Base-by-base conservation (phyloP, 2,888 invertebrate species). In the Stegophylla sp. region DNA sequence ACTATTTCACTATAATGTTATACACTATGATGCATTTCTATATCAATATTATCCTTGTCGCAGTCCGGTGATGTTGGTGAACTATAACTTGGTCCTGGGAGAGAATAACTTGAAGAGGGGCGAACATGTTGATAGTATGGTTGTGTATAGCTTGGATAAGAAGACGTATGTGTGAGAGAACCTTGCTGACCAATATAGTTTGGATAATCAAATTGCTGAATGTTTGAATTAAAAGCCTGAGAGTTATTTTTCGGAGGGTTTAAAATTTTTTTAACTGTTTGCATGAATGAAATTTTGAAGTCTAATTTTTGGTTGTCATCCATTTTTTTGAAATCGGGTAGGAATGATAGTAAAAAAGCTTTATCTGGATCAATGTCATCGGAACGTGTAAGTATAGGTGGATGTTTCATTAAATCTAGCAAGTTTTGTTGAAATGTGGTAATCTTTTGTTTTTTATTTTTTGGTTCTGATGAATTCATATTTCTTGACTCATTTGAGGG, bases 301-400 rank as follows among this genome's bases (percentile, higher is more conserved):
- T 61, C 61, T 28, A 61, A 28, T 61, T 61, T 61, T 61, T 61
- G 61, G 28, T 26, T 61, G 26, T 26, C 61, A 7, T 61, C 17
- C 61, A 61, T 61, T 61, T 61, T 61, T 28, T 61, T 61, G 17
- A 61, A 28, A 15, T 61, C 61, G 12, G 61, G 61, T 15, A 61
- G 7, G 61, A 61, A 61, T 61, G 61, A 61, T 61, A 61, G 17
- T 28, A 61, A 34, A 61, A 61, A 61, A 26, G 61, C 61, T 61
- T 61, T 61, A 28, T 61, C 61, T 15, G 61, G 61, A 61, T 61
- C 61, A 28, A 17, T 61, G 26, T 61, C 34, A 5, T 34, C 34
- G 7, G 3, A 5, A 7, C 7, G 34, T 34, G 34, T 34, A 5
- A 5, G 34, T 34, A 34, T 34, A 34, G 34, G 34, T 5, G 34